phyloP scores from a whole-genome alignment of 2,113 vertebrate genomes.

The Poicephalus gulielmi region DNA sequence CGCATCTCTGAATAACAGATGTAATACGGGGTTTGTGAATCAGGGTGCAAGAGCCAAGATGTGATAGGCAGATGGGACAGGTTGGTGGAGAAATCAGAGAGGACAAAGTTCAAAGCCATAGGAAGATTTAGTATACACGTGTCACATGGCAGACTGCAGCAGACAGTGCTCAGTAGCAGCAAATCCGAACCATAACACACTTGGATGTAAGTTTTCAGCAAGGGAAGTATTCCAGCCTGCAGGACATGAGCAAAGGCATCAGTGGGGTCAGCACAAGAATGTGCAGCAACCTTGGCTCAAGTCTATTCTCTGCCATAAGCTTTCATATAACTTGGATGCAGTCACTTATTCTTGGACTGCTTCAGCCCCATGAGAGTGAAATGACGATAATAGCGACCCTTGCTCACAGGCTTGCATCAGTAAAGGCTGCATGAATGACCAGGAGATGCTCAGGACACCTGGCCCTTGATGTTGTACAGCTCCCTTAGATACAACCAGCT shows the following conservation, averaged over 20 bases:
- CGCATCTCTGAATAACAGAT: not conserved
- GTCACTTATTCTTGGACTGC: not conserved
- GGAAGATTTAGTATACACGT: not conserved
- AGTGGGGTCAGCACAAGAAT: not conserved
- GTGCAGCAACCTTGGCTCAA: not conserved
- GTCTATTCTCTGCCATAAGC: not conserved
- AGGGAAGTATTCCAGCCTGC: not conserved
- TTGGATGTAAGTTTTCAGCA: not conserved
- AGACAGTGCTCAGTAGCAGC: not conserved
- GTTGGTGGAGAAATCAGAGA: not conserved
- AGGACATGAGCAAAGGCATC: not conserved
- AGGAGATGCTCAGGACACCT: not conserved
- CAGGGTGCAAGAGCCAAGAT: not conserved
- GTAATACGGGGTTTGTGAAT: not conserved
- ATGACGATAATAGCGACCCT: accelerated
- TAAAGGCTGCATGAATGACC: not conserved
- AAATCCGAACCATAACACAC: not conserved
- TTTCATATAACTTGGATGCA: not conserved
- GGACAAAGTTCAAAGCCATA: not conserved
- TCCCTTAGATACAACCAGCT: not conserved
- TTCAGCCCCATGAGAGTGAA: not conserved
- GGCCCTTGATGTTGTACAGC: not conserved
- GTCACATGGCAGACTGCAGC: not conserved
- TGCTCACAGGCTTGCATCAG: not conserved
- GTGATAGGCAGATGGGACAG: not conserved